These are phyloP conservation scores for Spodoptera frugiperda DNA, from an alignment of 1,140 invertebrate species.

Conservation along the genomic window DNA sequence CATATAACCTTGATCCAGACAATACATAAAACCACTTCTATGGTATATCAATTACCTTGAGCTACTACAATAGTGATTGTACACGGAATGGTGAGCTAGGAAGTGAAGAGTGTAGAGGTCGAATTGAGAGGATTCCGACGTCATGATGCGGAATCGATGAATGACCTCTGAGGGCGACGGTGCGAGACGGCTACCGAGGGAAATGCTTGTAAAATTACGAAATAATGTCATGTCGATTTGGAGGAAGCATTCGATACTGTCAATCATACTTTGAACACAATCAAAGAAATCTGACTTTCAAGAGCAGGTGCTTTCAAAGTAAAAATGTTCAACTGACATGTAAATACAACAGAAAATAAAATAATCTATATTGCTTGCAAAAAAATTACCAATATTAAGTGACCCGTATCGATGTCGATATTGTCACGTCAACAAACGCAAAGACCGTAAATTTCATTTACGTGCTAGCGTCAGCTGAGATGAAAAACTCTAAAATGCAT, in stretches of 20 bases:
- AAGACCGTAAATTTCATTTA: conserved; percentile 69
- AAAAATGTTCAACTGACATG: not conserved
- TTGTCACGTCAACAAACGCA: conserved; percentile 73
- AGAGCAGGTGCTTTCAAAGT: not conserved
- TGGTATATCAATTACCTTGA: conserved; percentile 14
- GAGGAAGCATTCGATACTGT: conserved; percentile 26
- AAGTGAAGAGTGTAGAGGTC: conserved; percentile 49
- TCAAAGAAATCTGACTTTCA: too few species aligned
- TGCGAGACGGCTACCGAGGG: conserved; percentile 38
- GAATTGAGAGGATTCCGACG: conserved; percentile 36
- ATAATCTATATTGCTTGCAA: conserved; percentile 63
- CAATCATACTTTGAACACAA: conserved; percentile 3
- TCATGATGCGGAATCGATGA: conserved; percentile 52
- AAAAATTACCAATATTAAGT: conserved; percentile 69
- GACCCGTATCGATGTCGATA: conserved; percentile 66
- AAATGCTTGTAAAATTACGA: conserved; percentile 38
- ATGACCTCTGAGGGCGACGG: conserved; percentile 44
- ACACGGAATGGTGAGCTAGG: conserved; percentile 46
- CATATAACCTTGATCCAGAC: not conserved
- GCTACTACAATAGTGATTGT: conserved; percentile 7
- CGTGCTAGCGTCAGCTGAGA: conserved; percentile 61
- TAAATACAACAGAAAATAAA: not conserved
- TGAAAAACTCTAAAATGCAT: conserved; percentile 62
- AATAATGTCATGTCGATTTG: conserved; percentile 16
- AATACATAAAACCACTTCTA: not conserved